Evolutionary conservation across 2,888 invertebrate species (phyloP), one percentile per base, ranked within the genome.

Genomic region (Nymphalis urticae): DNA sequence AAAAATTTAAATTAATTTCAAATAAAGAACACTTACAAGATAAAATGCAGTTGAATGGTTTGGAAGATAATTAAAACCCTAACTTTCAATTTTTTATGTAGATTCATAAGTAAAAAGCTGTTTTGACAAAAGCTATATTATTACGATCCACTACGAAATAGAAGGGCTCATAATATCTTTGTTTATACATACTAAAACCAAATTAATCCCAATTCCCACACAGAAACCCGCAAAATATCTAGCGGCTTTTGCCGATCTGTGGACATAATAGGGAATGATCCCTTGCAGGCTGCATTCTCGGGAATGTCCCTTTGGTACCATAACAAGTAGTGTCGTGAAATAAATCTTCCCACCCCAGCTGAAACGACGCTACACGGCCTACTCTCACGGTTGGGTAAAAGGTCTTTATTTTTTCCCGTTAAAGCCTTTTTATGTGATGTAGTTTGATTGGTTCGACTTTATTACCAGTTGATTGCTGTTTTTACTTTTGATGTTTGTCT

Each of bases 271-370:
- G 79, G 76, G 74, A 77, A 81, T 80, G 79, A 81, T 75, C 79
- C 70, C 75, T 79, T 86, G 88, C 88, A 87, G 85, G 79, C 84
- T 89, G 89, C 89, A 89, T 85, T 86, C 86, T 79, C 75, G 76
- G 76, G 70, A 79, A 77, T 79, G 83, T 90, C 90, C 90, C 90
- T 87, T 87, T 79, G 87, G 90, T 85, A 82, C 89, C 84, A 85
- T 90, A 90, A 90, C 90, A 88, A 85, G 85, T 84, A 76, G 83
- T 87, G 89, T 89, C 88, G 82, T 86, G 88, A 89, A 85, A 92
- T 92, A 92, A 92, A 92, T 92, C 92, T 90, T 85, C 74, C 85
- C 87, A 85, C 92, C 91, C 92, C 83, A 79, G 78, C 77, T 77
- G 75, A 75, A 76, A 77, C 80, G 83, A 81, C 78, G 83, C 80